phyloP scores from a whole-genome alignment of 2,888 invertebrate species.

The Drosophila maculinotata region DNA sequence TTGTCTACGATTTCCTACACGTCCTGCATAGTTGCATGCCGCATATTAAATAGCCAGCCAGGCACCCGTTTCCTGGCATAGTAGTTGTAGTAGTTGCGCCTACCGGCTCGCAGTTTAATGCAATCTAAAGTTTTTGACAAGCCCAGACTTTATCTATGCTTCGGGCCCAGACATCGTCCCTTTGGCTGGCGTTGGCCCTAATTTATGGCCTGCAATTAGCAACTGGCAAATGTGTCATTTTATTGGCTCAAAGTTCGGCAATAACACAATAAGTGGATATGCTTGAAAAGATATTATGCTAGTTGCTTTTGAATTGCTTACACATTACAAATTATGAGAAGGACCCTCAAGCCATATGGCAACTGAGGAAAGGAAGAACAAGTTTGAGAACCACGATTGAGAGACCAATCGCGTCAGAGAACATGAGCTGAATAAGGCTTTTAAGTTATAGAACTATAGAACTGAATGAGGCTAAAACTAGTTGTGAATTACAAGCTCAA shows the following conservation, averaged over 20 bases:
- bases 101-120: conserved; percentile 56
- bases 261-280: conserved; percentile 47
- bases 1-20: conserved; percentile 62
- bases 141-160: conserved; percentile 33
- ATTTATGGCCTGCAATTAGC: conserved; percentile 75
- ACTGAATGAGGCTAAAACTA: too few species aligned
- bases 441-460: too few species aligned
- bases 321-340: conserved; percentile 22
- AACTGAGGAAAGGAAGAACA: neutral
- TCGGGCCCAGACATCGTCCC: conserved; percentile 25
- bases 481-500: too few species aligned
- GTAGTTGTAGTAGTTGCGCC: conserved; percentile 52
- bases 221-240: conserved; percentile 72
- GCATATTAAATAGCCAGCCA: conserved; percentile 66
- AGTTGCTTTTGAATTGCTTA: conserved; percentile 37
- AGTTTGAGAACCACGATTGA: neutral
- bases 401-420: too few species aligned
- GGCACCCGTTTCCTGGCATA: conserved; percentile 3
- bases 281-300: conserved; percentile 33
- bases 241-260: conserved; percentile 50
- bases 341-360: neutral
- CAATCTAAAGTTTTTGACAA: conserved; percentile 74
- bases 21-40: conserved; percentile 60
- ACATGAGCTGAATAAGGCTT: too few species aligned
- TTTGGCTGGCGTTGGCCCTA: conserved; percentile 41